phyloP scores from a whole-genome alignment of 2,113 vertebrate species.

The Nerophis ophidion region DNA sequence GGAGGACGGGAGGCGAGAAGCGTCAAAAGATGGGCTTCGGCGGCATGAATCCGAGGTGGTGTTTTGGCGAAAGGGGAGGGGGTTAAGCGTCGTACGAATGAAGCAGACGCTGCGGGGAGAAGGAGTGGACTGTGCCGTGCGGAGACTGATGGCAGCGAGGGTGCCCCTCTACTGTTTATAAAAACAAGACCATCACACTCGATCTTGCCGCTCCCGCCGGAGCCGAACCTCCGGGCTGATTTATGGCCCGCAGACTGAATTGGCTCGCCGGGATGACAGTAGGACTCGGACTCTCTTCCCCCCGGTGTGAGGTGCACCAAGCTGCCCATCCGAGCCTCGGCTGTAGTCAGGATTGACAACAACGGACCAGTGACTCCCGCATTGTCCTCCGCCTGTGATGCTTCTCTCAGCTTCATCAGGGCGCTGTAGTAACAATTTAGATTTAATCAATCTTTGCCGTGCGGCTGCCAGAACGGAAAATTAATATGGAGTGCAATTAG shows the following conservation, averaged over 20 bases:
- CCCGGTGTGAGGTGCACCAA: slow-evolving; percentile 59
- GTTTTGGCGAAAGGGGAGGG: slow-evolving; percentile 11
- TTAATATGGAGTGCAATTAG: slow-evolving; percentile 66
- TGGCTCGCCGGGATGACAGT: slow-evolving; percentile 71
- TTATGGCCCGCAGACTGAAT: slow-evolving; percentile 71
- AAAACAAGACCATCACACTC: slow-evolving; percentile 80
- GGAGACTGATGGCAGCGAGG: slow-evolving; percentile 66
- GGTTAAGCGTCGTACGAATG: slow-evolving; percentile 53
- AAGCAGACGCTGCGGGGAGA: slow-evolving; percentile 64
- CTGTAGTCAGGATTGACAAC: slow-evolving; percentile 47
- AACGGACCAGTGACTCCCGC: slow-evolving; percentile 1
- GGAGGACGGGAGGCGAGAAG: slow-evolving; percentile 47
- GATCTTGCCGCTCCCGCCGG: slow-evolving; percentile 74
- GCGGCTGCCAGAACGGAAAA: slow-evolving; percentile 64
- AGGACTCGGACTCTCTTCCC: slow-evolving; percentile 67
- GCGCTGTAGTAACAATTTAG: slow-evolving; percentile 59
- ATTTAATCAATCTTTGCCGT: slow-evolving; percentile 64
- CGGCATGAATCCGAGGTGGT: slow-evolving; percentile 30
- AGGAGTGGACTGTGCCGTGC: slow-evolving; percentile 54
- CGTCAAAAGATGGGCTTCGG: slow-evolving; percentile 39
- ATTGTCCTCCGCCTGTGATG: slow-evolving; percentile 24
- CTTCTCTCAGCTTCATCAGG: slow-evolving; percentile 48
- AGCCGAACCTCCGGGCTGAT: slow-evolving; percentile 72
- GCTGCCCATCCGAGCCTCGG: slow-evolving; percentile 50
- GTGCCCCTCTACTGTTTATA: slow-evolving; percentile 76